Base-by-base conservation (phyloP, 2,888 invertebrate species). In the Tribolium freemani region DNA sequence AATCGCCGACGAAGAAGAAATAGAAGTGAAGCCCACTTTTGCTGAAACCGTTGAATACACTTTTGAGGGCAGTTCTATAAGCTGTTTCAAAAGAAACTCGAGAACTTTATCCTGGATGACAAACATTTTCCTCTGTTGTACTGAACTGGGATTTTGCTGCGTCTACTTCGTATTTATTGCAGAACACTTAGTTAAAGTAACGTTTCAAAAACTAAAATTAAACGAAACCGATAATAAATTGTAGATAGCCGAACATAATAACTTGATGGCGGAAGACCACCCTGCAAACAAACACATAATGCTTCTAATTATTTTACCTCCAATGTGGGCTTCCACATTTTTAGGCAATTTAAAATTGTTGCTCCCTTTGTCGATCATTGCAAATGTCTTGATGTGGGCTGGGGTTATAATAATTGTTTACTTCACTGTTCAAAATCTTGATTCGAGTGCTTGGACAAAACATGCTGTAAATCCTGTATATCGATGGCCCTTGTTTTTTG, bases 121-220 rank as follows among this genome's bases (percentile, higher is more conserved):
- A 6, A 64, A 97, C 86, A 82, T 91, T 10, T 97, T 97, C 87
- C 91, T 99, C 64, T 94, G 96, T 85, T 88, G 97, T 69, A 98
- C 98, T 9, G 98, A 99, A 87, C 88, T 99, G 73, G 99, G 99
- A 73, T 98, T 99, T 88, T 99, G 99, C 87, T 98, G 97, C 86
- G 95, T 98, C 30, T 99, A 99, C 87, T 94, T 97, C 81, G 95
- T 98, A n/a, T 98, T 98, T 86, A 94, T 98, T 78, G 93, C 97
- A 6, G 92, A 92, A 72, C 68, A 72, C 72, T 77, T 67, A 61
- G 5, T 16, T 11, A 8, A 70, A 31, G 45, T 69, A 51, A 46
- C 9, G 9, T 31, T 31, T 31, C 2, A 31, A 31, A 8, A 31
- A 8, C 9, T 3, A 31, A 31, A 8, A n/a, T 38, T 38, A 38